Evolutionary conservation across 2,113 vertebrate genomes (phyloP), one percentile per base, ranked within the genome.

Genomic region (Microcebus griseorufus): DNA sequence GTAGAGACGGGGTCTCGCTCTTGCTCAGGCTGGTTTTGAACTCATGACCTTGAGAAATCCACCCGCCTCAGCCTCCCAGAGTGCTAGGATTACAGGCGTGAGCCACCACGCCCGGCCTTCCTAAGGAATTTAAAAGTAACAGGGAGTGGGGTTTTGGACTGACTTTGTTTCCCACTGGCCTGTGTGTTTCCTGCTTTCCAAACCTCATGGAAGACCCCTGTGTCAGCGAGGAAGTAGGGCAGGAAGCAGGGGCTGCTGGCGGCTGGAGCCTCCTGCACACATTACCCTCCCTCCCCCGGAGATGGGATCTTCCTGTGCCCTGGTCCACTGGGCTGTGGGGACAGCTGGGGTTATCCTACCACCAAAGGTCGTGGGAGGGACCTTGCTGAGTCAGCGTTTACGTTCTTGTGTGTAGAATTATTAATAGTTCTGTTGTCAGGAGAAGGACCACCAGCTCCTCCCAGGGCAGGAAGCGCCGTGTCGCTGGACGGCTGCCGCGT

Each of bases 321-420:
- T n/a, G n/a, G n/a, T n/a, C n/a, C n/a, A n/a, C n/a, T n/a, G n/a
- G 53, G n/a, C 76, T 1, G 0, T 11, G 5, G 58, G 78, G 69
- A 95, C 84, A 32, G 58, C 34, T 7, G 72, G 75, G 84, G 72
- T 95, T 88, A 48, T 72, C 0, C 9, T 93, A 70, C 91, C 97
- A 86, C 93, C 9, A 25, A 73, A 92, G 96, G 93, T 81, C 86
- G 86, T 48, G 51, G 89, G 55, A 90, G 92, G 94, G 69, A 34
- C 18, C 51, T 34, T 79, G 51, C 76, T 55, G 32, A 55, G 20
- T 48, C 29, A 78, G 75, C 45, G 0, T 39, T 89, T 88, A 9
- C 39, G 91, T 94, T 93, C 53, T 64, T 90, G 65, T 95, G 16
- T 3, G 90, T 60, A 23, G 60, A 62, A 62, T 25, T 25, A 62